phyloP scores from a whole-genome alignment of 1,140 invertebrate species.

The Drosophila sp. region DNA sequence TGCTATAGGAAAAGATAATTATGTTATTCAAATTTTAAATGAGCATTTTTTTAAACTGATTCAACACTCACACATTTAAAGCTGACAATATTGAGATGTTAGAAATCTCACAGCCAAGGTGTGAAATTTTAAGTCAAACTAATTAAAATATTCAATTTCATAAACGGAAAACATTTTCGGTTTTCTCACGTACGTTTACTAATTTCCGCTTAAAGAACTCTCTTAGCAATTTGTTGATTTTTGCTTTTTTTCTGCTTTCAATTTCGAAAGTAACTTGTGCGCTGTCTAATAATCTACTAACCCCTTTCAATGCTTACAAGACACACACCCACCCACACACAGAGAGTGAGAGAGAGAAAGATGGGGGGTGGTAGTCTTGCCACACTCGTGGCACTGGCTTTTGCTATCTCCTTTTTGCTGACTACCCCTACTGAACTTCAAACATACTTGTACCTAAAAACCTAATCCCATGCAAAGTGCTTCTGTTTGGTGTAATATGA shows the following conservation, averaged over 20 bases:
- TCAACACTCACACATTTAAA: too few species aligned
- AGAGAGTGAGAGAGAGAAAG: neutral
- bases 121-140: neutral
- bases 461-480: slow-evolving; percentile 24
- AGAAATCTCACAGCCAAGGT: neutral
- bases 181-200: neutral
- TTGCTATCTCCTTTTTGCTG: slow-evolving; percentile 5
- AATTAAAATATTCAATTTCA: slow-evolving; percentile 1
- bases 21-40: too few species aligned
- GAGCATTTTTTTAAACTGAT: too few species aligned
- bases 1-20: too few species aligned
- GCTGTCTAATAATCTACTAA: slow-evolving; percentile 22
- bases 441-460: slow-evolving; percentile 24
- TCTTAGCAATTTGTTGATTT: neutral
- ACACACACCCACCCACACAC: slow-evolving; percentile 1
- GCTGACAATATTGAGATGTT: too few species aligned
- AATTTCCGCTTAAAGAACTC: neutral
- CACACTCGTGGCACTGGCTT: neutral
- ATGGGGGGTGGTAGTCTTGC: neutral
- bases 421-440: slow-evolving; percentile 9
- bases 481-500: slow-evolving; percentile 25
- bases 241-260: neutral
- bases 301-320: slow-evolving; percentile 18
- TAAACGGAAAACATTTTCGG: neutral
- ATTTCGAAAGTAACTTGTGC: slow-evolving; percentile 13